Percentiles rank a stretch among this genome's conserved stretches.
Conservation (phyloP, 92 coral and sea anemone species). For the Bergia sp. region DNA sequence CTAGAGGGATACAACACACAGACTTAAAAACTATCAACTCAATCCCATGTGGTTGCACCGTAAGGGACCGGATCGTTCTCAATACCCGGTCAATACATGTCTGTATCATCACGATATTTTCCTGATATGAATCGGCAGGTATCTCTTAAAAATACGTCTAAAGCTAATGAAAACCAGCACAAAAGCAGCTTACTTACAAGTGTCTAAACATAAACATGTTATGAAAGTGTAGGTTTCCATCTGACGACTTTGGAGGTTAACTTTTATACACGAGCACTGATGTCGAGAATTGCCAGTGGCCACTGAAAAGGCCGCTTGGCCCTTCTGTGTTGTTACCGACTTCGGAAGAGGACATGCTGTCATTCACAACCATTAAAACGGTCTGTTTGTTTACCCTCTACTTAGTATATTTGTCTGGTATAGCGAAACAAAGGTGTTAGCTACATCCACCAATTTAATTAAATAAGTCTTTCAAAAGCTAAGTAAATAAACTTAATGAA, state of each 20-base stretch:
- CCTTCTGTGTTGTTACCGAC: conserved; percentile 8
- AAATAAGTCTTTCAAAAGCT: conserved; percentile 82
- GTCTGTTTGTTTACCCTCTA: conserved; percentile 40
- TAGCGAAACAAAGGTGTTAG: conserved; percentile 41
- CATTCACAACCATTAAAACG: conserved; percentile 42
- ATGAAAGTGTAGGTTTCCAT: neutral
- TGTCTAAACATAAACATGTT: neutral
- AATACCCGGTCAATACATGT: conserved; percentile 11
- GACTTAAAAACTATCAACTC: conserved; percentile 4
- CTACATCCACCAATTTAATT: conserved; percentile 74
- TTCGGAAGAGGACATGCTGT: conserved; percentile 30
- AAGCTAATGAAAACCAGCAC: conserved; percentile 10
- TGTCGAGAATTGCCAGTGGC: conserved; percentile 9
- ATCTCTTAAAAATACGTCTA: neutral
- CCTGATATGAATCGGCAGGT: neutral
- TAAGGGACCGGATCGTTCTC: conserved; percentile 14
- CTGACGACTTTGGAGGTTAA: neutral
- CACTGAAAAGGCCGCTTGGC: conserved; percentile 2
- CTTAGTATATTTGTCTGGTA: conserved; percentile 38
- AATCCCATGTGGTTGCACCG: conserved; percentile 13
- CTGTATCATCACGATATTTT: conserved; percentile 28
- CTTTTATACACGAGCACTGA: neutral
- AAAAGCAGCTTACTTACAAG: conserved; percentile 1
- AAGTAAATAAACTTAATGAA: conserved; percentile 97
- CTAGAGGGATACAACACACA: conserved; percentile 8